Evolutionary conservation across 1,140 invertebrate species (phyloP), one percentile per base, ranked within the genome.

Genomic region (Muscidifurax raptorellus): DNA sequence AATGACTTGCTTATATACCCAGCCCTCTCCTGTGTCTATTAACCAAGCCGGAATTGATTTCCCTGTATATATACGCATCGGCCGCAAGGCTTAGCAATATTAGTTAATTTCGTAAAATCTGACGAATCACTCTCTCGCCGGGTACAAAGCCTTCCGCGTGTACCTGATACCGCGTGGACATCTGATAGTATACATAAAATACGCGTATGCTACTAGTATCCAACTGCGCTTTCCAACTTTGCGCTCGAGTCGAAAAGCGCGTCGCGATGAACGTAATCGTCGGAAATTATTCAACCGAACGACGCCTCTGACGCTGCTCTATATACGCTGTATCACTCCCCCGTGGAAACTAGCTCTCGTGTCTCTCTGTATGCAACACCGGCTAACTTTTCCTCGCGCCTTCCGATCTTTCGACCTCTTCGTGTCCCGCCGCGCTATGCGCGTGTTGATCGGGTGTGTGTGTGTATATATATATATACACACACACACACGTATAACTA

Each of bases 281-380:
- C 25, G 32, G 69, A 18, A 83, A 83, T 83, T 77, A 83, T 83
- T 83, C 81, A 67, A 44, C 74, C 36, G 40, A 83, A 52, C 52
- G 28, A 27, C 64, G 47, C 81, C 32, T 82, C 72, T 44, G 47
- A 13, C 44, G 9, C n/a, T 32, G 7, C 40, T 30, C 13, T 67
- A n/a, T 28, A 25, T 44, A 15, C 18, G 22, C 22, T 76, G n/a
- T n/a, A 13, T 52, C 44, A 40, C 44, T 1, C 0, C 76, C 27
- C 12, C 44, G 3, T 27, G 5, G 18, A 59, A 59, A 27, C 27
- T 74, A n/a, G n/a, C n/a, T 47, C 40, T 25, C 27, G 10, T 59
- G 15, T 22, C 40, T 64, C 13, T 77, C 27, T 59, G 15, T 32
- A 69, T 69, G 28, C 15, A 69, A 28, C 28, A 1, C n/a, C n/a